Conservation (phyloP, 2,113 vertebrate species). For the Mystacornis crossleyi region DNA sequence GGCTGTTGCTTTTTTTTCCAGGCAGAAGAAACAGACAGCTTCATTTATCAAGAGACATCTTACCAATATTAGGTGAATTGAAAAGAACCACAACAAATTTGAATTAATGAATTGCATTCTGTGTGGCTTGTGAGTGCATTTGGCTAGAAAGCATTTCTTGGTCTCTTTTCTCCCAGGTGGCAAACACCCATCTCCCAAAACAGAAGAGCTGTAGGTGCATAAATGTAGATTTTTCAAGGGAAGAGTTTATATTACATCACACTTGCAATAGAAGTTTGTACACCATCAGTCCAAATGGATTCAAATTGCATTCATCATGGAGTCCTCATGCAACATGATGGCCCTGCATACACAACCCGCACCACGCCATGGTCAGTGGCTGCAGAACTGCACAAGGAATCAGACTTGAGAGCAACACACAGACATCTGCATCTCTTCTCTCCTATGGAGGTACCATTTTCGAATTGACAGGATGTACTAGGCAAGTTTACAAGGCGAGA, state of each 20-base stretch:
- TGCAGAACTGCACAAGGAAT: background rate
- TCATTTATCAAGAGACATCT: background rate
- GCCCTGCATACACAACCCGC: background rate
- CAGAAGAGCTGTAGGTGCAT: background rate
- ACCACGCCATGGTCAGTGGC: background rate
- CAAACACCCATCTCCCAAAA: background rate
- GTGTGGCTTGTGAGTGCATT: background rate
- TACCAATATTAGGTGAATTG: background rate
- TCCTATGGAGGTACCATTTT: background rate
- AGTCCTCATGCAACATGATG: rapidly evolving
- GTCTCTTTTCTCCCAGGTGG: background rate
- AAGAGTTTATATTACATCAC: background rate
- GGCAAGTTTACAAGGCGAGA: rapidly evolving
- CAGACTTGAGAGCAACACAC: background rate
- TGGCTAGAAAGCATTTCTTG: background rate
- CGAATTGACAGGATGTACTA: background rate
- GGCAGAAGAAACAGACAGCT: background rate
- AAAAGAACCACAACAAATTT: background rate
- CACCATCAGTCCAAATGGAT: background rate
- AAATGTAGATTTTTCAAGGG: background rate
- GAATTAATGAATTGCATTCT: background rate
- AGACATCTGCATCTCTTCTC: background rate
- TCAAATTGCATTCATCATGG: background rate
- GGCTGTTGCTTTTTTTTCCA: background rate
- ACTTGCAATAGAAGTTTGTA: background rate